These are phyloP conservation scores for Sander lucioperca DNA, from an alignment of 2,113 vertebrate species.

Conservation along the genomic window DNA sequence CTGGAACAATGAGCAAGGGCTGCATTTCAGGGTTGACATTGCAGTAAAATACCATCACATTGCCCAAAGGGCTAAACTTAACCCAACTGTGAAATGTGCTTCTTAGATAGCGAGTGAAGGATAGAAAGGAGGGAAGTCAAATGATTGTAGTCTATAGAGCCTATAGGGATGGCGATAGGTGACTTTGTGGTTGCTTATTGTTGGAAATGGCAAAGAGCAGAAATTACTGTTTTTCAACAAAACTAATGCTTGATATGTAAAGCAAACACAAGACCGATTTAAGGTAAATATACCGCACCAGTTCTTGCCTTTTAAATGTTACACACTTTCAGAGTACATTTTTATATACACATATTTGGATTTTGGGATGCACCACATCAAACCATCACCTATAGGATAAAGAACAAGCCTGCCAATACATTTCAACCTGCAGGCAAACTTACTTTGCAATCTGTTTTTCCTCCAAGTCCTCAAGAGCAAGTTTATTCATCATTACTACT, in stretches of 20 bases:
- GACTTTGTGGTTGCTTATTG: conserved; percentile 1
- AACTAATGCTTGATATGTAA: not conserved
- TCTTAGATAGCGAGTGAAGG: conserved; percentile 37
- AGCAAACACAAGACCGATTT: not conserved
- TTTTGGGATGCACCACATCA: not conserved
- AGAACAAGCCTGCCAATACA: conserved; percentile 25
- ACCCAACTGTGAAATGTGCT: conserved; percentile 72
- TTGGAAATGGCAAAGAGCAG: conserved; percentile 8
- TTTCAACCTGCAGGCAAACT: conserved; percentile 15
- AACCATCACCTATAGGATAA: not conserved
- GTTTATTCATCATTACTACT: conserved; percentile 13
- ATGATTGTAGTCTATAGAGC: conserved; percentile 21
- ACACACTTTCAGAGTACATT: not conserved
- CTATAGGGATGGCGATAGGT: not conserved
- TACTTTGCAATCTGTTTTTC: conserved; percentile 31
- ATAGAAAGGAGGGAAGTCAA: conserved; percentile 23
- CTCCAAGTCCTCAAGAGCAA: not conserved
- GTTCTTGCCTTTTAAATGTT: not conserved
- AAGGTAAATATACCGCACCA: not conserved
- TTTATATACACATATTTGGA: not conserved
- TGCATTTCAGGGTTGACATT: conserved; percentile 72
- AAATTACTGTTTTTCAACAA: not conserved
- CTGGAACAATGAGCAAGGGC: conserved; percentile 74
- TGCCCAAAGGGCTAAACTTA: conserved; percentile 70
- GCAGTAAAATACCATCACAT: conserved; percentile 73